Evolutionary conservation across 2,888 invertebrate species (phyloP).

Genomic region (Trypoxylon attenuatum): DNA sequence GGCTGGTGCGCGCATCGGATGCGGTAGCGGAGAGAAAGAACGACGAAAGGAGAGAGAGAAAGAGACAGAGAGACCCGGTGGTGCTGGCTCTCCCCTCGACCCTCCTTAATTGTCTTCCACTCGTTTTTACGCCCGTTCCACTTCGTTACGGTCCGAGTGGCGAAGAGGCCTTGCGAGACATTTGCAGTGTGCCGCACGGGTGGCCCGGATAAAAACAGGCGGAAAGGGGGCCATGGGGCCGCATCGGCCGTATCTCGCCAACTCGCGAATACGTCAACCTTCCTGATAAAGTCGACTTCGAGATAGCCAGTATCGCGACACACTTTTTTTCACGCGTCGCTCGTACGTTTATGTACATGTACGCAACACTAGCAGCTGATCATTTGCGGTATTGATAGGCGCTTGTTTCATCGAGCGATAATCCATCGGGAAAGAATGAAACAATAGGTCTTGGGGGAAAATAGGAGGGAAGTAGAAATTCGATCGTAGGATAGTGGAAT

Average conservation of each 20-base stretch:
- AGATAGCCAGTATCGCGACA: background rate
- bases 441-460: too few relatives aligned
- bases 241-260: slow-evolving; percentile 10
- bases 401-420: background rate
- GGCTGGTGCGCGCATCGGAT: too few relatives aligned
- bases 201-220: slow-evolving; percentile 48
- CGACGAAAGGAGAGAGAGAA: too few relatives aligned
- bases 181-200: slow-evolving; percentile 54
- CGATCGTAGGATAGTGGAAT: slow-evolving; percentile 1
- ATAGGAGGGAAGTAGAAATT: background rate
- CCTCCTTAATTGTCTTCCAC: slow-evolving; percentile 64
- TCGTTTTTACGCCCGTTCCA: slow-evolving; percentile 66
- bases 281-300: slow-evolving; percentile 5
- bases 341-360: too few relatives aligned
- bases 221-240: slow-evolving; percentile 9
- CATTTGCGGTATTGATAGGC: background rate
- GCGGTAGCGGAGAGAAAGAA: too few relatives aligned
- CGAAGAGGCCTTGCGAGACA: slow-evolving; percentile 52
- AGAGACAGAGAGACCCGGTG: too few relatives aligned
- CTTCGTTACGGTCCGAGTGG: slow-evolving; percentile 60
- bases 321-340: too few relatives aligned
- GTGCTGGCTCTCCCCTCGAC: slow-evolving; percentile 15
- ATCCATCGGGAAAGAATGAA: background rate
- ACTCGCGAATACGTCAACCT: slow-evolving; percentile 2
- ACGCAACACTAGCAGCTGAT: too few relatives aligned